These are phyloP conservation scores for Camarhynchus parvulus DNA, from an alignment of 2,113 vertebrate species.

Conservation along the genomic window DNA sequence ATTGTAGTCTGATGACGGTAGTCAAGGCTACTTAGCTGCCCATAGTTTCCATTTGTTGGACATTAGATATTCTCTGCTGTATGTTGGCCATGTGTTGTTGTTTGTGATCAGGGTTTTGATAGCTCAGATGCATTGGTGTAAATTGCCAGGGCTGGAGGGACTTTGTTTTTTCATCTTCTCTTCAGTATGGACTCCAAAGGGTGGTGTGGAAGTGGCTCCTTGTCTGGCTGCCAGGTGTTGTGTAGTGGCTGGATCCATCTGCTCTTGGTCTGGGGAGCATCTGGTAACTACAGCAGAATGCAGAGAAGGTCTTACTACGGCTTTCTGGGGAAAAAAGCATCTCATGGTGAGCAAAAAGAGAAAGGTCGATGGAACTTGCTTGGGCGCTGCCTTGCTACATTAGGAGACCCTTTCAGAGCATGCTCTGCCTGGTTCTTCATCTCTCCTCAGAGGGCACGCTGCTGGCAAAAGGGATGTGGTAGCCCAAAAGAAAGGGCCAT, in stretches of 20 bases:
- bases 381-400: not conserved
- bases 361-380: not conserved
- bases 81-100: not conserved
- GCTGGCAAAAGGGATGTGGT: not conserved
- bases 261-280: not conserved
- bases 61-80: not conserved
- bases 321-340: not conserved
- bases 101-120: not conserved
- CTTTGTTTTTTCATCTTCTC: not conserved
- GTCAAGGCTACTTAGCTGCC: not conserved
- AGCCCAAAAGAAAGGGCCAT: not conserved
- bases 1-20: not conserved
- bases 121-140: not conserved
- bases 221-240: rapidly evolving
- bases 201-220: not conserved
- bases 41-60: not conserved
- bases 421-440: not conserved
- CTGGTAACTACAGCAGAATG: not conserved
- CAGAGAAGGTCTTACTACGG: not conserved
- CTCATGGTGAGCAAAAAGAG: not conserved
- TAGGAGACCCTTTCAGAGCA: not conserved
- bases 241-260: not conserved
- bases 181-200: not conserved
- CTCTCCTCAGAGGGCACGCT: not conserved
- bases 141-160: not conserved